Evolutionary conservation across 2,888 invertebrate species (phyloP).

Genomic region (Celastrina argiolus): DNA sequence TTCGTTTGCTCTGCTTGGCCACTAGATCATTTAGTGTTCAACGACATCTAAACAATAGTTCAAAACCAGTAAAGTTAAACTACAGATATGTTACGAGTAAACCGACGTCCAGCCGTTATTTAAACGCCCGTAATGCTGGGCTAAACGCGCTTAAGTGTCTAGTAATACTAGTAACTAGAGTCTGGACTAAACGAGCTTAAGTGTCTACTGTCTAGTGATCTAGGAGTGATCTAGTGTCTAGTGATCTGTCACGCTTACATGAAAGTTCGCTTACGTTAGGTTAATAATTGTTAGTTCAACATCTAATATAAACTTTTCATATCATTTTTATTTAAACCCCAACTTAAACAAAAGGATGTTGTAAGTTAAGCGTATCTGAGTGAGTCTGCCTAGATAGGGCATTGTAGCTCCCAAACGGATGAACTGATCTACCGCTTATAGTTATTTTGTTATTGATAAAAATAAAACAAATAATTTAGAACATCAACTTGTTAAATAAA

Average conservation of each 20-base stretch:
- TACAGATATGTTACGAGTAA: background rate
- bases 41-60: background rate
- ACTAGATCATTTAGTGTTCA: background rate
- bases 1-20: no score
- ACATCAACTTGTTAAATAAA: no score
- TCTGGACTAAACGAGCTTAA: background rate
- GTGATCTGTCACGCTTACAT: background rate
- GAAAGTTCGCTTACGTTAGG: background rate
- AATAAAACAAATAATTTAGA: no score
- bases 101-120: background rate
- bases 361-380: no score
- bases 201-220: background rate
- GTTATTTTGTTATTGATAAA: no score
- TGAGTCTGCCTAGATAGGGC: no score
- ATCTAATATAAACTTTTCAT: no score
- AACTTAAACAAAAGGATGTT: no score
- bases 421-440: no score
- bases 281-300: no score
- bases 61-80: background rate
- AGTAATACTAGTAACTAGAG: background rate
- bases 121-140: background rate
- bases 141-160: conserved; percentile 3
- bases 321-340: no score
- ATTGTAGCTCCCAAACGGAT: no score
- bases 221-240: conserved; percentile 3